These are phyloP conservation scores for Apodemia duryi DNA, from an alignment of 2,888 invertebrate species.

Conservation along the genomic window DNA sequence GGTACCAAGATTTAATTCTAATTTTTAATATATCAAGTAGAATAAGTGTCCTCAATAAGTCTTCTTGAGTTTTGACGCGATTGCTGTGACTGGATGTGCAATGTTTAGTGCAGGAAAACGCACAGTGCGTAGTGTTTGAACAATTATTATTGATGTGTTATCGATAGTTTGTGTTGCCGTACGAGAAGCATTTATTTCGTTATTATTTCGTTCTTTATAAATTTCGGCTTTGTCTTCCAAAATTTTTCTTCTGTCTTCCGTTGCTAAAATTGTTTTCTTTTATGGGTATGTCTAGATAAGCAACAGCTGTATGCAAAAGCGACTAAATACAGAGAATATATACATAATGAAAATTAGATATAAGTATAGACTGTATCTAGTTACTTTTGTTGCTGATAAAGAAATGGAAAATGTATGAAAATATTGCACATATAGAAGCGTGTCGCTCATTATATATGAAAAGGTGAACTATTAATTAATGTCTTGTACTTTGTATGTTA, in stretches of 20 bases:
- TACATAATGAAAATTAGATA: no score
- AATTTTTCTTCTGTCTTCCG: conserved; percentile 47
- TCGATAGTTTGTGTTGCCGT: conserved; percentile 45
- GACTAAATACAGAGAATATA: background rate
- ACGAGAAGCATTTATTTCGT: conserved; percentile 46
- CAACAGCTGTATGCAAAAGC: background rate
- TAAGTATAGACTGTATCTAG: background rate
- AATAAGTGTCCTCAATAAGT: conserved; percentile 6
- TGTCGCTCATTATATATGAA: conserved; percentile 57
- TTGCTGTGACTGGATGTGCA: conserved; percentile 38
- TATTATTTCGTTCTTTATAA: conserved; percentile 27
- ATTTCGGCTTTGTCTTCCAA: conserved; percentile 56
- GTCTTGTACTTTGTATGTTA: conserved; percentile 55
- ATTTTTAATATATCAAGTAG: conserved; percentile 10
- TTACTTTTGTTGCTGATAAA: conserved; percentile 22
- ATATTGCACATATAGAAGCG: conserved; percentile 61
- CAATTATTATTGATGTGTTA: conserved; percentile 27
- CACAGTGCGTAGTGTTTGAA: conserved; percentile 27
- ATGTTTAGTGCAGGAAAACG: conserved; percentile 36
- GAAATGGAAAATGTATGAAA: conserved; percentile 33
- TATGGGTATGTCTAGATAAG: conserved; percentile 15
- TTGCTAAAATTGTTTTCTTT: conserved; percentile 34
- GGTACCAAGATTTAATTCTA: conserved; percentile 5
- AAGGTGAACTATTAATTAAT: conserved; percentile 71
- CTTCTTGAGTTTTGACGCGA: conserved; percentile 34